Evolutionary conservation across 2,888 invertebrate species (phyloP).

Genomic region (Aleiodes leptofemur): DNA sequence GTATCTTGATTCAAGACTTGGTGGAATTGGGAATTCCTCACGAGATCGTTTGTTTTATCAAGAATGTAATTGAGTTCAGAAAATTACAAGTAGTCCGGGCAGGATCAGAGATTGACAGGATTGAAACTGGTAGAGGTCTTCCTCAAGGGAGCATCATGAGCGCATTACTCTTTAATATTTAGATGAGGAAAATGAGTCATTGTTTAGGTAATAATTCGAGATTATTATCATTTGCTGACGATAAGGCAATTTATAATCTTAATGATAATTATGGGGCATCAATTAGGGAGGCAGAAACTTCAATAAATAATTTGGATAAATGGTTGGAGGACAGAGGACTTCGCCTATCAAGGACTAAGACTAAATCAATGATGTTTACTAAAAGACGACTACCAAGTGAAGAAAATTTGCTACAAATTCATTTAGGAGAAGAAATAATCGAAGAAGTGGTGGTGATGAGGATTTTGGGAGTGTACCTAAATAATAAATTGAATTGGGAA

Average conservation of each 20-base stretch:
- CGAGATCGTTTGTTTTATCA: no score
- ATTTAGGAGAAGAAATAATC: background rate
- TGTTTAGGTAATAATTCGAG: background rate
- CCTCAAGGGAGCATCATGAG: background rate
- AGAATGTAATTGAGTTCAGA: no score
- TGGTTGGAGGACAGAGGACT: background rate
- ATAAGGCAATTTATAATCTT: background rate
- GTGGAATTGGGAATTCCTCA: background rate
- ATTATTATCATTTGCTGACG: background rate
- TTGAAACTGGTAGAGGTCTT: background rate
- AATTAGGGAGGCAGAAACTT: background rate
- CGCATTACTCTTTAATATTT: background rate
- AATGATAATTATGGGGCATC: background rate
- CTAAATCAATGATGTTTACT: background rate
- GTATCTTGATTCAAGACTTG: background rate
- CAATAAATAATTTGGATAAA: background rate
- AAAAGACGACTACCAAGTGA: background rate
- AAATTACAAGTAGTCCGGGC: no score
- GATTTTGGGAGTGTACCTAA: background rate
- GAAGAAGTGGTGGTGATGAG: background rate
- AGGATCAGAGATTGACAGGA: background rate
- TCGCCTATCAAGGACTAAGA: background rate
- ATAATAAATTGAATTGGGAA: background rate
- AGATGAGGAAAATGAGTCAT: conserved; percentile 1
- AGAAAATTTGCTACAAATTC: no score